Conservation (phyloP, 2,888 invertebrate genomes). For the Sussaba pulchella region DNA sequence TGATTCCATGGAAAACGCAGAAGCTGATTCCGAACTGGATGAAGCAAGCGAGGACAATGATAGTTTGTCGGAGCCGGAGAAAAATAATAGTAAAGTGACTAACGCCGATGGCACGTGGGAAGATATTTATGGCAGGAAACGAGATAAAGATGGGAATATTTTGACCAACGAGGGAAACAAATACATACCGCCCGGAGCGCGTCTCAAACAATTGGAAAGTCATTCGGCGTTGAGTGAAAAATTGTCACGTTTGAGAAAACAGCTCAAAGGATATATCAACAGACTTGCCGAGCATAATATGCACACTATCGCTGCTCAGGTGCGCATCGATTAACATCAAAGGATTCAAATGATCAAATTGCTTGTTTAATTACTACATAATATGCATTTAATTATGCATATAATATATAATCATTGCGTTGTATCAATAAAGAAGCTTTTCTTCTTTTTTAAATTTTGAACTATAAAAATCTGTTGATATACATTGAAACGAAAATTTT, state of each 20-base stretch:
- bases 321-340: constrained; percentile 67
- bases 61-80: constrained; percentile 54
- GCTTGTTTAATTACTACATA: too few relatives aligned
- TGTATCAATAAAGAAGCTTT: too few relatives aligned
- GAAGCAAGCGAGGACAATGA: constrained; percentile 53
- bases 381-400: too few relatives aligned
- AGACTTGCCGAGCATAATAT: constrained; percentile 95
- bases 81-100: constrained; percentile 46
- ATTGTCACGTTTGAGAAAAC: constrained; percentile 89
- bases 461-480: too few relatives aligned
- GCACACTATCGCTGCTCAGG: constrained; percentile 90
- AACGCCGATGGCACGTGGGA: constrained; percentile 87
- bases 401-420: too few relatives aligned
- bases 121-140: constrained; percentile 96
- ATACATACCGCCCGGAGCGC: constrained; percentile 94
- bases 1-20: constrained; percentile 64
- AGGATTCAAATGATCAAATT: too few relatives aligned
- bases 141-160: constrained; percentile 92
- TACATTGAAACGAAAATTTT: too few relatives aligned
- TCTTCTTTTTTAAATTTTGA: too few relatives aligned
- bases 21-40: constrained; percentile 54
- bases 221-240: constrained; percentile 86
- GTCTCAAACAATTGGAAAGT: constrained; percentile 86
- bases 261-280: constrained; percentile 95
- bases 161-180: constrained; percentile 87